Evolutionary conservation across 2,113 vertebrate genomes (phyloP), one percentile per base, ranked within the genome.

Genomic region (Alces alces): DNA sequence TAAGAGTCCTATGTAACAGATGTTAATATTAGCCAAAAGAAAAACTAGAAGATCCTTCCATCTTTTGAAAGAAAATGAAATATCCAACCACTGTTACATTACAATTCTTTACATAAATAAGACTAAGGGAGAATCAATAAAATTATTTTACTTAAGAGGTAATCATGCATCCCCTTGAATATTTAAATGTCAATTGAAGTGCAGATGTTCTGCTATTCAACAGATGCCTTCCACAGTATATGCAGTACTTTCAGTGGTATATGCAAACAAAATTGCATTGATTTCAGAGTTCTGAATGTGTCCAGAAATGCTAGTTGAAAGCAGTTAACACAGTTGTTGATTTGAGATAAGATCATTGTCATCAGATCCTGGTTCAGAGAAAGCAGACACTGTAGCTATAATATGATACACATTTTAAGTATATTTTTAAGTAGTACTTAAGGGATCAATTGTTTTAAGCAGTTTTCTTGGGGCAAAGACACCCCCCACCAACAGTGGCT

Each of bases 141-240:
- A 78, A 86, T 73, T 73, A 66, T 96, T 97, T 93, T 33, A 91
- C 39, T 93, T 45, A 55, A 85, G n/a, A 57, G 8, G 23, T 93
- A 82, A 86, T 83, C n/a, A 70, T 92, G 57, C 57, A 73, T 86
- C 64, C 85, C 27, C 64, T 84, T 89, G 80, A 91, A 70, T 96
- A 93, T 93, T 89, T 95, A 92, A 93, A 76, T 95, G 43, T 64
- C 16, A 76, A 25, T 36, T 93, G 30, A 85, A 36, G 33, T 76
- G 58, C 21, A 76, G 43, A 91, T 78, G 47, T 87, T 52, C 93
- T 86, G 16, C 5, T 58, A 4, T 89, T 80, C 21, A 89, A 73
- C 47, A 93, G 16, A 83, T 91, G n/a, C 50, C 13, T 91, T 96
- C 17, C 11, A 83, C 10, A 25, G 50, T 47, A 61, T 45, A 79